phyloP scores from a whole-genome alignment of 37 sponge, comb jelly and placozoan genomes.

The Oopsacas minuta region DNA sequence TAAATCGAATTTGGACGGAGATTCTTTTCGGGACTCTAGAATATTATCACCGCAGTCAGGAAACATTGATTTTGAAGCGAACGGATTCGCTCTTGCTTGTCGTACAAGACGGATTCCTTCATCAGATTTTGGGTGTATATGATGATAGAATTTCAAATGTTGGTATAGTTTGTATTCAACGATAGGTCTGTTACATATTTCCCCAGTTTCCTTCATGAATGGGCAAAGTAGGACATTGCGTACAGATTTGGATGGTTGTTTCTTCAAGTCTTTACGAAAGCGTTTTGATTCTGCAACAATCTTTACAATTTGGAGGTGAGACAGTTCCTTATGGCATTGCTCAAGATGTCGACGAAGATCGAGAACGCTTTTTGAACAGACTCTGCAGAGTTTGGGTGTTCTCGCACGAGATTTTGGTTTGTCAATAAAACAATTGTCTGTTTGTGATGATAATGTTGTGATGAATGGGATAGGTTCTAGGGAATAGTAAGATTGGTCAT shows the following conservation, averaged over 20 bases:
- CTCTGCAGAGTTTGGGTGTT: not conserved
- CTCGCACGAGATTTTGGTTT: not conserved
- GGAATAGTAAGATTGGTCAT: not conserved
- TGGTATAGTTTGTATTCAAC: not conserved
- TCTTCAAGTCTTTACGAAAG: not conserved
- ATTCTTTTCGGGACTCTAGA: not conserved
- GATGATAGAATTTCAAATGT: conserved; percentile 16
- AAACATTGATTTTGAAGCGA: conserved; percentile 3
- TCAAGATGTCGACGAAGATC: not conserved
- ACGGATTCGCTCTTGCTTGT: conserved; percentile 6
- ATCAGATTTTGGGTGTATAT: not conserved
- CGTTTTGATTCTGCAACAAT: conserved; percentile 9
- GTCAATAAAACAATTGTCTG: not conserved
- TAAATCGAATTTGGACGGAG: not conserved
- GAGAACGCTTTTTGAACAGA: not conserved
- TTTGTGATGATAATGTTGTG: not conserved
- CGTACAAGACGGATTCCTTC: not conserved
- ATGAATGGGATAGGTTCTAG: not conserved
- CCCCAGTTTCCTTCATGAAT: not conserved
- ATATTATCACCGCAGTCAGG: not conserved
- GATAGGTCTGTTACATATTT: conserved; percentile 5
- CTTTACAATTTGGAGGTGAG: not conserved
- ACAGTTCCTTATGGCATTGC: not conserved
- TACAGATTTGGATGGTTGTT: not conserved
- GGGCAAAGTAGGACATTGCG: not conserved